Conservation (phyloP, 2,888 invertebrate genomes). For the Drosophila koepferae region DNA sequence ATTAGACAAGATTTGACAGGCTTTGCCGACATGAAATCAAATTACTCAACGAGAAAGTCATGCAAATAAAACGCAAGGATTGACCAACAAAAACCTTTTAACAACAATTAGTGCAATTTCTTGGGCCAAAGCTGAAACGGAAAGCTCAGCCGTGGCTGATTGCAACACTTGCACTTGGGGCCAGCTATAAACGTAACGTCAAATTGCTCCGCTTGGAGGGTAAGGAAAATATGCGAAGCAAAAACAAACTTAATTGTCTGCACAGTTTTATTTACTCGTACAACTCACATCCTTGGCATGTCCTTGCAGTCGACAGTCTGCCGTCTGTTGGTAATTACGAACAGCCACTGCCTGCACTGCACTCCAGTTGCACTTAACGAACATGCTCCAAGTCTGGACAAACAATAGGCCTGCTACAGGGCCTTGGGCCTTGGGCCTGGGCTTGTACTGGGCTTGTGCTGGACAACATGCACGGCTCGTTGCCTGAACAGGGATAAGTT, state of each 20-base stretch:
- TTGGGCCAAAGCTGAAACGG: conserved; percentile 18
- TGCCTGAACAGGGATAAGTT: conserved; percentile 49
- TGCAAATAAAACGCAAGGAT: conserved; percentile 13
- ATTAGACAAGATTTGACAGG: neutral
- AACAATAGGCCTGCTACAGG: conserved; percentile 60
- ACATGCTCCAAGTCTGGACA: conserved; percentile 73
- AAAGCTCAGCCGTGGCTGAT: conserved; percentile 2
- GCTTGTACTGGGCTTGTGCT: neutral
- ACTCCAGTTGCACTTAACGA: conserved; percentile 65
- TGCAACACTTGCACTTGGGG: neutral
- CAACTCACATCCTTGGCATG: conserved; percentile 57
- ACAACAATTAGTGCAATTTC: conserved; percentile 53
- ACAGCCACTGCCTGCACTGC: conserved; percentile 19
- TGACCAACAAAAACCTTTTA: conserved; percentile 44
- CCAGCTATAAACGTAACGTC: conserved; percentile 26
- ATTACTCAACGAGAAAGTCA: conserved; percentile 18
- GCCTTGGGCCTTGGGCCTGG: neutral
- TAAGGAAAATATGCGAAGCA: conserved; percentile 59
- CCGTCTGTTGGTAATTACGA: conserved; percentile 69
- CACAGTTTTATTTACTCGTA: conserved; percentile 71
- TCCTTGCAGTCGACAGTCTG: conserved; percentile 41
- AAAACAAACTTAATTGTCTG: conserved; percentile 78
- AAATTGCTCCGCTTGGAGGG: conserved; percentile 54
- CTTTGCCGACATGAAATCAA: conserved; percentile 20
- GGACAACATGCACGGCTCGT: conserved; percentile 50